Base-by-base conservation (phyloP, 2,888 invertebrate genomes). In the Falcaria lacertinaria region DNA sequence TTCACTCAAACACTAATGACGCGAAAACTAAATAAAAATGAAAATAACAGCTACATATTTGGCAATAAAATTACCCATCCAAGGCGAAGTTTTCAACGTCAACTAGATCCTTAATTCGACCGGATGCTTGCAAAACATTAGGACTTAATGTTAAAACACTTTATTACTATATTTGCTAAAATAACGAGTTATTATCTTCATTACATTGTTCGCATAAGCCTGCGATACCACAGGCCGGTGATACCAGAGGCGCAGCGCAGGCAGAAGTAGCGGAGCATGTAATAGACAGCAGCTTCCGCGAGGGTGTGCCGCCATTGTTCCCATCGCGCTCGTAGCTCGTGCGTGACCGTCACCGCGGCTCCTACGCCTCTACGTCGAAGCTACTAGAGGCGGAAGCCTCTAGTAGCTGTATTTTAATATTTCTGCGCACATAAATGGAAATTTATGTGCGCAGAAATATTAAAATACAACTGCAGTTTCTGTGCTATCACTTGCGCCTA, bases 221-320 rank as follows among this genome's bases (percentile, higher is more conserved):
- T 15, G 6, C 17, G 36, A 36, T 36, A 6, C 11, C 36, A 13
- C 36, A 17, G 36, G 13, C 16, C 42, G 28, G 8, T 28, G 45
- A 49, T 64, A 71, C 66, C 64, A 67, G 61, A 58, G 44, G 43
- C 46, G 44, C 62, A 64, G 65, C 56, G 52, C 50, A 45, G n/a
- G n/a, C 50, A 56, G 52, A 60, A 68, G 71, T 69, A 80, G 61
- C 74, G 69, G 59, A 76, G 72, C 81, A 76, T 80, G 79, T 78
- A 82, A 82, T 78, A 60, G 72, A 62, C 49, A 41, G 36, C 58
- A 63, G 77, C 82, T 84, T 85, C 85, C 85, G 84, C 74, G 76
- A 75, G 77, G 82, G 83, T 62, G 80, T 68, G 82, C 67, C 74
- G 49, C 67, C 67, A 74, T 73, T 72, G 78, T 75, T 55, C 48